phyloP scores from a whole-genome alignment of 2,113 vertebrate genomes.

The Toxotes chatareus region DNA sequence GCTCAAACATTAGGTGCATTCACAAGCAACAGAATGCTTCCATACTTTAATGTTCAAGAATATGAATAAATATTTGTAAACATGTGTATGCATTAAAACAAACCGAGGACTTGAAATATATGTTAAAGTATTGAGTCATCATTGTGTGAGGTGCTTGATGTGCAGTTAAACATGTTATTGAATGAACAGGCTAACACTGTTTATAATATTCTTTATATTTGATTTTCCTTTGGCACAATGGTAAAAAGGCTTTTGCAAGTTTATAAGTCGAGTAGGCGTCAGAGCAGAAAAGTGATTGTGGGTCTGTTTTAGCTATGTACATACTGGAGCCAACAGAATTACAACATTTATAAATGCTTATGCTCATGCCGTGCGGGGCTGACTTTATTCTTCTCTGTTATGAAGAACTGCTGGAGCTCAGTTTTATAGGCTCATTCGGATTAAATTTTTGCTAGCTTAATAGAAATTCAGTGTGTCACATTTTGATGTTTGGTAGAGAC shows the following conservation, averaged over 20 bases:
- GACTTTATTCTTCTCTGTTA: constrained; percentile 44
- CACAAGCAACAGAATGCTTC: constrained; percentile 4
- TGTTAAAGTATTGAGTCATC: not conserved
- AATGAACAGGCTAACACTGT: constrained; percentile 22
- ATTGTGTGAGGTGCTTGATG: not conserved
- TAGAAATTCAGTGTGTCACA: constrained; percentile 3
- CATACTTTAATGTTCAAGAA: constrained; percentile 11
- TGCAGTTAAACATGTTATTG: constrained; percentile 13
- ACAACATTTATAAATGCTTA: constrained; percentile 38
- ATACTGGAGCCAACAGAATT: constrained; percentile 37
- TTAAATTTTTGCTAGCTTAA: not conserved
- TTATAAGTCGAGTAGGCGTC: constrained; percentile 16
- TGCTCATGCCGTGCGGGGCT: not conserved
- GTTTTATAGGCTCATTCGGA: constrained; percentile 15
- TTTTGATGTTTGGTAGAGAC: constrained; percentile 8
- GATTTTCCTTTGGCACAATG: constrained; percentile 35
- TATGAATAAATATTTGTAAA: constrained; percentile 21
- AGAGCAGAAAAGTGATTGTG: constrained; percentile 46
- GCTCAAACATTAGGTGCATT: not conserved
- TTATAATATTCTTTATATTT: constrained; percentile 13
- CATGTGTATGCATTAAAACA: not conserved
- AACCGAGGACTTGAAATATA: constrained; percentile 3
- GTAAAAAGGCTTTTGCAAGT: constrained; percentile 24
- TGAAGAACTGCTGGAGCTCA: constrained; percentile 28
- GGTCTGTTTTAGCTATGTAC: constrained; percentile 23